Conservation (phyloP, 1,140 invertebrate genomes). For the Drosophila tsacasi region DNA sequence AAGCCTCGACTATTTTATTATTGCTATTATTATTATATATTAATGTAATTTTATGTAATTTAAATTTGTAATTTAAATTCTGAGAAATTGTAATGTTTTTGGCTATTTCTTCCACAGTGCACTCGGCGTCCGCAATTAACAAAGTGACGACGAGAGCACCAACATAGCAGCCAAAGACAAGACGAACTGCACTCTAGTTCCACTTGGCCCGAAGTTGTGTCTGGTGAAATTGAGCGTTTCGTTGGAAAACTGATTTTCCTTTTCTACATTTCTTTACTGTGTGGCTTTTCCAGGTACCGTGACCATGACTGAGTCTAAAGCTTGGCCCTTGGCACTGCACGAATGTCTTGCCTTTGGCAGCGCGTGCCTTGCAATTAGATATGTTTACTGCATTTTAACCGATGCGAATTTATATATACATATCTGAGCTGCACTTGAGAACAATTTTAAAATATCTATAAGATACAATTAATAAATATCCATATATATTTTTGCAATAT, state of each 20-base stretch:
- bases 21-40: not conserved
- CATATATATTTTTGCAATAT: too few relatives aligned
- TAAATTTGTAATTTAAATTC: not conserved
- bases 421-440: not conserved
- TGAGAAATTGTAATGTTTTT: not conserved
- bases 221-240: slow-evolving; percentile 56
- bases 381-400: slow-evolving; percentile 9
- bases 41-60: not conserved
- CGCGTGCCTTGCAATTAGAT: slow-evolving; percentile 54
- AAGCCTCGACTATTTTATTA: too few relatives aligned
- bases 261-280: slow-evolving; percentile 16
- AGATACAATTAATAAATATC: not conserved
- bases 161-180: slow-evolving; percentile 19
- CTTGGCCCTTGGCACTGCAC: slow-evolving; percentile 40
- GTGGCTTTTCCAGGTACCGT: not conserved
- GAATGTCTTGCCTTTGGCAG: slow-evolving; percentile 13
- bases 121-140: slow-evolving; percentile 43
- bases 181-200: slow-evolving; percentile 12
- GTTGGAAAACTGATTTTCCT: slow-evolving; percentile 42
- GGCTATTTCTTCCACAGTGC: not conserved
- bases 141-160: slow-evolving; percentile 40
- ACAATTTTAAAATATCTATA: not conserved
- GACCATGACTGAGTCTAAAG: slow-evolving; percentile 18
- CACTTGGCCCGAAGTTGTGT: slow-evolving; percentile 20
- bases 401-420: not conserved